These are phyloP conservation scores for Telenomus remus DNA, from an alignment of 1,140 invertebrate genomes.

Conservation along the genomic window DNA sequence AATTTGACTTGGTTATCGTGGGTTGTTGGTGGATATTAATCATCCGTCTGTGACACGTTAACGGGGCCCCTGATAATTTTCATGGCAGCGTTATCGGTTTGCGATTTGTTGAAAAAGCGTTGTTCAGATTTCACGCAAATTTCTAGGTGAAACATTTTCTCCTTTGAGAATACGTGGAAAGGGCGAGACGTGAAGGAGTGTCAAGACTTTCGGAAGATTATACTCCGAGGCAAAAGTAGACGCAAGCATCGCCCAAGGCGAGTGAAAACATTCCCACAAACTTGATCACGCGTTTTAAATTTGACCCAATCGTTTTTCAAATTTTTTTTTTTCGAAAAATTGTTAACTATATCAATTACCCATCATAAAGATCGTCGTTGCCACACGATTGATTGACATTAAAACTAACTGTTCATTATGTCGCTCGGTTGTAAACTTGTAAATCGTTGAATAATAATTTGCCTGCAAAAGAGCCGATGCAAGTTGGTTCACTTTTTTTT, in stretches of 20 bases:
- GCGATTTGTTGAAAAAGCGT: conserved; percentile 21
- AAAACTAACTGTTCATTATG: conserved; percentile 8
- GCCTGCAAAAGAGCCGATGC: too few species aligned
- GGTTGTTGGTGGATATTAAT: too few species aligned
- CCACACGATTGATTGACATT: conserved; percentile 14
- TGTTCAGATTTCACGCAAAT: conserved; percentile 39
- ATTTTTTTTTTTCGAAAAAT: conserved; percentile 18
- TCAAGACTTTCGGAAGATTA: conserved; percentile 54
- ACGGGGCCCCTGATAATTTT: conserved; percentile 1
- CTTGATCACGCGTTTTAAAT: conserved; percentile 37
- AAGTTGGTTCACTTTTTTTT: too few species aligned
- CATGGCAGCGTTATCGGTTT: conserved; percentile 7
- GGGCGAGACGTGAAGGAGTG: conserved; percentile 50
- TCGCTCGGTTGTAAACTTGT: neutral
- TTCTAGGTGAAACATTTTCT: conserved; percentile 58
- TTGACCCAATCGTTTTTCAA: conserved; percentile 27
- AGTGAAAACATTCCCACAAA: conserved; percentile 60
- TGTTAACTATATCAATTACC: conserved; percentile 33
- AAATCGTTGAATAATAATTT: too few species aligned
- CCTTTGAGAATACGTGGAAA: conserved; percentile 36
- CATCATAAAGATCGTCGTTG: conserved; percentile 35
- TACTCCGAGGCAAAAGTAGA: conserved; percentile 59
- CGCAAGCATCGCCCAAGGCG: conserved; percentile 45
- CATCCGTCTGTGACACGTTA: too few species aligned
- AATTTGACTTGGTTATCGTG: too few species aligned